Percentiles rank a stretch among this genome's conserved stretches.
These are phyloP conservation scores for Moxostoma hubbsi DNA, from an alignment of 2,797 vertebrate species.

Conservation along the genomic window DNA sequence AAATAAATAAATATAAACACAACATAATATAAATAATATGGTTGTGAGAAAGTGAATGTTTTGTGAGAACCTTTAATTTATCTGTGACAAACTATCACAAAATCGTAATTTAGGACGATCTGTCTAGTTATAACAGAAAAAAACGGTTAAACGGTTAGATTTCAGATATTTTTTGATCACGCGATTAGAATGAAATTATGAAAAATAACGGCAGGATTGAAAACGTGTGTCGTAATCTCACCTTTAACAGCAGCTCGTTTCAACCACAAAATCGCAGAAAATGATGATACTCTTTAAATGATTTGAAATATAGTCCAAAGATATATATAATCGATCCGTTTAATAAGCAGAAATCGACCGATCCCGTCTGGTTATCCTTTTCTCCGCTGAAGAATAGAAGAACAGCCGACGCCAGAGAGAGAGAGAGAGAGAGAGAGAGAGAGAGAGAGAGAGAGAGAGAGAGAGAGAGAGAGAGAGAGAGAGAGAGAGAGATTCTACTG, in stretches of 20 bases:
- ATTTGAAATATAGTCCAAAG: neutral
- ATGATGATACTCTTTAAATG: neutral
- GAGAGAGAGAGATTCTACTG: neutral
- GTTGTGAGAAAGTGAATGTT: neutral
- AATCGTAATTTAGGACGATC: neutral
- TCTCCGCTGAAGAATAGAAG: neutral
- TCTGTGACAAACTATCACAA: neutral
- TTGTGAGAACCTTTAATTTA: neutral
- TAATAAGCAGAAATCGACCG: neutral
- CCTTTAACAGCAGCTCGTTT: slow-evolving; percentile 13
- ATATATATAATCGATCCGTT: neutral
- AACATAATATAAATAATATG: no score
- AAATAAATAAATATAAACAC: no score
- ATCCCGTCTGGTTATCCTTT: neutral
- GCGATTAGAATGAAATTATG: neutral
- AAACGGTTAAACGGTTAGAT: neutral
- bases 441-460: neutral
- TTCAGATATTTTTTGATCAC: neutral
- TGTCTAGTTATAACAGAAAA: neutral
- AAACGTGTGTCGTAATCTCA: slow-evolving; percentile 9
- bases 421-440: slow-evolving; percentile 2
- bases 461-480: neutral
- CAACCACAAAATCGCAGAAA: neutral
- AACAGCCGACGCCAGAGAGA: neutral
- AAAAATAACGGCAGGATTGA: slow-evolving; percentile 34